Percentiles rank a stretch among this genome's conserved stretches.
Conservation (phyloP, 2,797 vertebrate genomes). For the Glossophaga mutica region DNA sequence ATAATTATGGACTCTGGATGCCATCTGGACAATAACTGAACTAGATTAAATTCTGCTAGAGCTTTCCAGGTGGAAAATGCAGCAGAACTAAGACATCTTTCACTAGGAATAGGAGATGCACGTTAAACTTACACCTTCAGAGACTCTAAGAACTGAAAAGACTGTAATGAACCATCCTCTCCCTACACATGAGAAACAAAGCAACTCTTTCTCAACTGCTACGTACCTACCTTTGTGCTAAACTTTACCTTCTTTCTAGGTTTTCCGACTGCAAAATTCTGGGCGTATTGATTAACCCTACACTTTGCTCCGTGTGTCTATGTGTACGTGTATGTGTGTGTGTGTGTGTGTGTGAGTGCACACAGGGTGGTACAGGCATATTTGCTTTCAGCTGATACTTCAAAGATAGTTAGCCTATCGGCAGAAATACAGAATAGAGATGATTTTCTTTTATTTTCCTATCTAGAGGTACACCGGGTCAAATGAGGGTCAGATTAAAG, state of each 20-base stretch:
- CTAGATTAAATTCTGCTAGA: slow-evolving; percentile 15
- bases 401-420: background rate
- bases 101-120: background rate
- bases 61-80: background rate
- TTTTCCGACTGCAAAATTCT: background rate
- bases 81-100: background rate
- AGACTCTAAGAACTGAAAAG: background rate
- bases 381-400: background rate
- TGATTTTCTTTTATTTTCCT: background rate
- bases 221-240: background rate
- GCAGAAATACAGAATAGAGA: background rate
- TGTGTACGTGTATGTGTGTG: rapidly evolving
- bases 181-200: background rate
- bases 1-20: background rate
- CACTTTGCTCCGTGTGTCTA: background rate
- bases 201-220: background rate
- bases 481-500: background rate
- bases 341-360: rapidly evolving
- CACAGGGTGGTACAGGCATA: background rate
- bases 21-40: background rate
- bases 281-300: background rate
- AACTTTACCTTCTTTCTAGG: background rate
- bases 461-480: background rate
- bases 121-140: background rate
- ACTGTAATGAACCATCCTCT: background rate